Base-by-base conservation (phyloP, 2,797 vertebrate genomes). In the Arctocebus calabarensis region DNA sequence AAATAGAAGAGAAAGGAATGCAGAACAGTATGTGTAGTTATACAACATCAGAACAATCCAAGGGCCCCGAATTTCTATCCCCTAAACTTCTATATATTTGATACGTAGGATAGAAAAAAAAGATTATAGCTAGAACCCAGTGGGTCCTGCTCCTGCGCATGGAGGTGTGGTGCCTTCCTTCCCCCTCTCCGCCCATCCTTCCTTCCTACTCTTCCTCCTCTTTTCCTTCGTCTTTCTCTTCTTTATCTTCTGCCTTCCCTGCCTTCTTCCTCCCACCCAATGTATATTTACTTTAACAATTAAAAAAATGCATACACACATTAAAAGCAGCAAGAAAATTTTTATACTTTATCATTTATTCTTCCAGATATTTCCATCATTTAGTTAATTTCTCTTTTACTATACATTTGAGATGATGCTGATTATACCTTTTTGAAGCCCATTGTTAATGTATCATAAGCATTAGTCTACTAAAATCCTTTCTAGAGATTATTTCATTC, bases 341-440 rank as follows among this genome's bases (percentile, higher is more conserved):
- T 43, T 84, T 62, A 52, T 40, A 78, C 75, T 66, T 90, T 27
- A 45, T 52, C 9, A 25, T 57, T 83, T 57, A 40, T 48, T 66
- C 75, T 68, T 88, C 48, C 16, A 79, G 12, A 48, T 83, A 92
- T 40, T 88, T 82, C 83, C 2, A 66, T 61, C 8, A 40, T 84
- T 92, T 32, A 70, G 7, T 68, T 71, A 52, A 75, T 71, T 96
- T 81, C 16, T 55, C 52, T 64, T 32, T 40, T 55, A 11, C 13
- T 22, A 3, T 55, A 13, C 66, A 32, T 93, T 81, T 52, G 14
- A 81, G 52, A 37, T 90, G 48, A 84, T 66, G 74, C 25, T 68
- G 70, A 90, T 66, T 66, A 37, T 78, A 52, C 0, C n/a, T 11
- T 86, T 94, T 88, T 79, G 77, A 95, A 94, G 61, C 1, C 52